Base-by-base conservation (phyloP, 2,113 vertebrate species). In the Probosciger aterrimus region DNA sequence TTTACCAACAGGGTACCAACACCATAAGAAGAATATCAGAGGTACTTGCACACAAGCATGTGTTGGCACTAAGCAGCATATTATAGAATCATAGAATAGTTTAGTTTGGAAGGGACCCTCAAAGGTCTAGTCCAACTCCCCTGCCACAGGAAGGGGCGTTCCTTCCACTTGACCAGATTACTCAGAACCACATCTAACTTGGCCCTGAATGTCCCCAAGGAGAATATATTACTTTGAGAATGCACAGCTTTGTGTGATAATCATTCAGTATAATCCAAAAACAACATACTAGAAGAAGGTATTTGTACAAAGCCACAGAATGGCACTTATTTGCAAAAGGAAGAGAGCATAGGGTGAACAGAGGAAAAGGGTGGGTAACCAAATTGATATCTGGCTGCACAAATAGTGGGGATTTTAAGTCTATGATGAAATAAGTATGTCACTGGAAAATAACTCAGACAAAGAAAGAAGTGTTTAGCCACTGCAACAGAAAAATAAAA, bases 1-100 rank as follows among this genome's bases (percentile, higher is more conserved):
- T 20, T 31, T 52, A 82, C 4, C 11, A 18, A 24, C 65, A 82
- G 31, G 1, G 0, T 16, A 28, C 14, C 0, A 3, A 41, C n/a
- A 69, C 24, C 46, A n/a, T 33, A 10, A 82, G 12, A 39, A 55
- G 39, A 74, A 63, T 12, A 67, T 15, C 65, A 62, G 15, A 65
- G 7, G 37, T 25, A 50, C 46, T 33, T 18, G 22, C 2, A 73
- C 14, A 69, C 18, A 53, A 71, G 39, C 9, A 3, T 10, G 4
- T 44, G 62, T 23, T 59, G 28, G 50, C 41, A 49, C 14, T 11
- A 74, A 90, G 16, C 9, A 52, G 20, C 16, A 41, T 6, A 50
- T 31, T 41, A 31, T 24, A 68, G 33, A 59, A 59, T 59, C 57
- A 35, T n/a, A 59, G 33, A 59, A 35, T 16, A 59, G 57, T 35